Evolutionary conservation across 2,113 vertebrate genomes (phyloP).

Genomic region (Catagonus wagneri): DNA sequence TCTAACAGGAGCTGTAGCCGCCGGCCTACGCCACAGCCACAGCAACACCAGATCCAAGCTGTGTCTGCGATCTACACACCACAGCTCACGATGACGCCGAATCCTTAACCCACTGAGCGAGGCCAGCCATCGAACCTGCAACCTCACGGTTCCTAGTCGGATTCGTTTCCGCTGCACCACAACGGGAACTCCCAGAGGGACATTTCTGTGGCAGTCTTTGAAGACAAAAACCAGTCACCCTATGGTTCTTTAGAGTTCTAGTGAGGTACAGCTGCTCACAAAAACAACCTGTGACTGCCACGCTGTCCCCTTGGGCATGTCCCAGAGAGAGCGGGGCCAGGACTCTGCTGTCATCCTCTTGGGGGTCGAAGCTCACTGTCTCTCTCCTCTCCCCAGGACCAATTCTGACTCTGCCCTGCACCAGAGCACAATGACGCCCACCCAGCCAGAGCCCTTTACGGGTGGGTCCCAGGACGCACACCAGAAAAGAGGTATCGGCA

Average conservation of each 20-base stretch:
- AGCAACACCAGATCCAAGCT: too few species aligned
- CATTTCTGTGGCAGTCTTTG: neutral
- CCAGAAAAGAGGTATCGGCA: constrained; percentile 94
- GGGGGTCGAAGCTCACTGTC: neutral
- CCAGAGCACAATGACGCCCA: constrained; percentile 96
- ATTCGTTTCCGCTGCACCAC: too few species aligned
- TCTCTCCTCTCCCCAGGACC: constrained; percentile 89
- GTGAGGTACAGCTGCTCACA: neutral
- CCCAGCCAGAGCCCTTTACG: constrained; percentile 93
- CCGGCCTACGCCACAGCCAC: too few species aligned
- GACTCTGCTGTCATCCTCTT: neutral
- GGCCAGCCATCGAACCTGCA: too few species aligned
- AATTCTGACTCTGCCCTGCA: constrained; percentile 99
- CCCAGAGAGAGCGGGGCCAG: neutral
- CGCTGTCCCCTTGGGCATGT: neutral
- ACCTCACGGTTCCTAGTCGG: too few species aligned
- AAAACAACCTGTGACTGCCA: neutral
- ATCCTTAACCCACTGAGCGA: too few species aligned
- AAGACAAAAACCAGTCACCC: neutral
- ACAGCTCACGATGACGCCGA: too few species aligned
- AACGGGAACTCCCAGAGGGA: too few species aligned
- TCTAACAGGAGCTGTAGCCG: too few species aligned
- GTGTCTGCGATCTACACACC: too few species aligned
- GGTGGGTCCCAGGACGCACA: constrained; percentile 95
- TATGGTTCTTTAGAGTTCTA: neutral